A percentile compares a stretch with the other conserved stretches of the same genome.
These are phyloP conservation scores for Caracal caracal DNA, from an alignment of 2,113 vertebrate genomes.

Conservation along the genomic window DNA sequence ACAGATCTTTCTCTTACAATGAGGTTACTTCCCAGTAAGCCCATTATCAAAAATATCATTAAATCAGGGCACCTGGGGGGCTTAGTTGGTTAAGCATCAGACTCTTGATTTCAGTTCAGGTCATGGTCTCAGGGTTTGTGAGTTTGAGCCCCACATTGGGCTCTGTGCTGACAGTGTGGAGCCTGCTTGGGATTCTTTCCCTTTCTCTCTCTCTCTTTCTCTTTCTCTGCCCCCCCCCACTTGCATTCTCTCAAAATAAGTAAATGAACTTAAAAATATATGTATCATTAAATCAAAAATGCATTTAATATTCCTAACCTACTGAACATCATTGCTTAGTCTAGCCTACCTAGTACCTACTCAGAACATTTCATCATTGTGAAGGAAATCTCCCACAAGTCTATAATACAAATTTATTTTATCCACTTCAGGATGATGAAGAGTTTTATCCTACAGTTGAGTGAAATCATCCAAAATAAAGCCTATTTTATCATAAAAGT, in stretches of 20 bases:
- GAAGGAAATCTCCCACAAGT: not conserved
- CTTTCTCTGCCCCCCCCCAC: too few relatives aligned
- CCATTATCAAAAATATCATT: not conserved
- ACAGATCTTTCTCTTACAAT: not conserved
- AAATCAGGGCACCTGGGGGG: not conserved
- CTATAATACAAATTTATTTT: not conserved
- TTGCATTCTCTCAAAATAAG: too few relatives aligned
- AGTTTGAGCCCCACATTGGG: too few relatives aligned
- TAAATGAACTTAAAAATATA: too few relatives aligned
- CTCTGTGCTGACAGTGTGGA: too few relatives aligned
- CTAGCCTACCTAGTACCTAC: not conserved
- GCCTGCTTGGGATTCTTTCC: too few relatives aligned
- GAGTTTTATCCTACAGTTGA: not conserved
- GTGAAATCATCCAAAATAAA: not conserved
- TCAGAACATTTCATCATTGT: not conserved
- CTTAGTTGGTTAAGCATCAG: too few relatives aligned
- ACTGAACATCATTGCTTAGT: not conserved
- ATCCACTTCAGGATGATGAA: not conserved
- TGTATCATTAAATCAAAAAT: not conserved
- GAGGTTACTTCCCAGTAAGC: not conserved
- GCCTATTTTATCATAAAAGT: not conserved
- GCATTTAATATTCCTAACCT: not conserved
- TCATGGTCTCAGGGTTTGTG: too few relatives aligned
- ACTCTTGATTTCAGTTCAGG: too few relatives aligned
- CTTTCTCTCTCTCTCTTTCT: too few relatives aligned